Evolutionary conservation across 2,113 vertebrate species (phyloP).

Genomic region (Notechis scutatus): DNA sequence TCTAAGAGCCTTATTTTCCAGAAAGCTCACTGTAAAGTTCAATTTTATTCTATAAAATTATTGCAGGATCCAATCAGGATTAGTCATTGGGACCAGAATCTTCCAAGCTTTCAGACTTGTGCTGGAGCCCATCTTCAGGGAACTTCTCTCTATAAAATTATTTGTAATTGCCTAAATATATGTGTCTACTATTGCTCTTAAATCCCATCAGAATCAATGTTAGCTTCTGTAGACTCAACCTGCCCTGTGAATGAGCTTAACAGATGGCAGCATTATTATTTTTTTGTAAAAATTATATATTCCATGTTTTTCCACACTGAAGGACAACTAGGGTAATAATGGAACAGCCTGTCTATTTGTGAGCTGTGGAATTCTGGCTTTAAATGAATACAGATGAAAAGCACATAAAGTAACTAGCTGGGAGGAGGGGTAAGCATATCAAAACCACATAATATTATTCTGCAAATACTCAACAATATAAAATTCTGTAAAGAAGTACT

Average conservation of each 20-base stretch:
- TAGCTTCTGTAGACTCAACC: neutral
- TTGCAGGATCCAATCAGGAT: neutral
- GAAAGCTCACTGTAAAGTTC: neutral
- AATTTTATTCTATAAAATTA: neutral
- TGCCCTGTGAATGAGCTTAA: neutral
- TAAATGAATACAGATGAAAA: neutral
- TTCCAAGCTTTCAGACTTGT: too few relatives aligned
- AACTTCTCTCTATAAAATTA: too few relatives aligned
- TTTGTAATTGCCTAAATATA: neutral
- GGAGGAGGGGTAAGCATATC: neutral
- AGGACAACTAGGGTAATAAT: neutral
- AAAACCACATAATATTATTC: neutral
- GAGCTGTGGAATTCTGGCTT: neutral
- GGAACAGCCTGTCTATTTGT: neutral
- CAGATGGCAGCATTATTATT: neutral
- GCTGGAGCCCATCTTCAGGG: too few relatives aligned
- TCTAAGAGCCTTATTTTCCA: neutral
- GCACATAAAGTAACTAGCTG: neutral
- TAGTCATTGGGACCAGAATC: too few relatives aligned
- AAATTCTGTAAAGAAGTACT: neutral
- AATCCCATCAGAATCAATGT: neutral
- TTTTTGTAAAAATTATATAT: neutral
- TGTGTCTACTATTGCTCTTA: neutral
- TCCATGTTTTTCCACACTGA: neutral
- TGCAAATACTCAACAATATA: neutral